Percentiles rank a stretch among this genome's conserved stretches.
Conservation (phyloP, 1,140 invertebrate genomes). For the Brachionus rubens region DNA sequence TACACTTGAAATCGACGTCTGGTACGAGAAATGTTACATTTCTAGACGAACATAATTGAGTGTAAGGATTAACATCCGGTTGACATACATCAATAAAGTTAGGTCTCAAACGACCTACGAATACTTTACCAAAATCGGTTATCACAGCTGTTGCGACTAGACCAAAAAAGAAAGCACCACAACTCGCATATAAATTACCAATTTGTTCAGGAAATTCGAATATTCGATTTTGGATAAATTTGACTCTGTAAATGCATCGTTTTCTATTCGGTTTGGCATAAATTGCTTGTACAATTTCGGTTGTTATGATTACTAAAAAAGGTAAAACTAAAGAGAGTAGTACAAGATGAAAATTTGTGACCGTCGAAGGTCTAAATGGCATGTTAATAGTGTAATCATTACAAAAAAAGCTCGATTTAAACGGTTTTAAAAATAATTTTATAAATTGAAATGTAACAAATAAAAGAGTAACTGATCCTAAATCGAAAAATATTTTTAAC, state of each 20-base stretch:
- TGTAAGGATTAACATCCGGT: slow-evolving; percentile 51
- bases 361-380: slow-evolving; percentile 37
- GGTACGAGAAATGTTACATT: slow-evolving; percentile 51
- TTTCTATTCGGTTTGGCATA: background rate
- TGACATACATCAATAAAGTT: slow-evolving; percentile 75
- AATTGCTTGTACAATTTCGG: slow-evolving; percentile 12
- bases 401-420: slow-evolving; percentile 28
- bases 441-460: slow-evolving; percentile 5
- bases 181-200: slow-evolving; percentile 16
- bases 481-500: slow-evolving; percentile 27
- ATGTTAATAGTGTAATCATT: slow-evolving; percentile 22
- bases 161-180: slow-evolving; percentile 15
- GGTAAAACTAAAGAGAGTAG: slow-evolving; percentile 6
- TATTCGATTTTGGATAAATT: background rate
- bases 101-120: slow-evolving; percentile 80
- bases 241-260: slow-evolving; percentile 9
- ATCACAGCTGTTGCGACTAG: slow-evolving; percentile 53
- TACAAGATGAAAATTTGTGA: slow-evolving; percentile 25
- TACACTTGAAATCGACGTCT: slow-evolving; percentile 59
- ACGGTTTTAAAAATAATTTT: slow-evolving; percentile 11
- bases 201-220: slow-evolving; percentile 39
- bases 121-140: slow-evolving; percentile 85
- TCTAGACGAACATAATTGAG: slow-evolving; percentile 47
- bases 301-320: background rate
- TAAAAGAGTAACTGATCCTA: background rate